Evolutionary conservation across 2,113 vertebrate species (phyloP).

Genomic region (Mirza zaza): DNA sequence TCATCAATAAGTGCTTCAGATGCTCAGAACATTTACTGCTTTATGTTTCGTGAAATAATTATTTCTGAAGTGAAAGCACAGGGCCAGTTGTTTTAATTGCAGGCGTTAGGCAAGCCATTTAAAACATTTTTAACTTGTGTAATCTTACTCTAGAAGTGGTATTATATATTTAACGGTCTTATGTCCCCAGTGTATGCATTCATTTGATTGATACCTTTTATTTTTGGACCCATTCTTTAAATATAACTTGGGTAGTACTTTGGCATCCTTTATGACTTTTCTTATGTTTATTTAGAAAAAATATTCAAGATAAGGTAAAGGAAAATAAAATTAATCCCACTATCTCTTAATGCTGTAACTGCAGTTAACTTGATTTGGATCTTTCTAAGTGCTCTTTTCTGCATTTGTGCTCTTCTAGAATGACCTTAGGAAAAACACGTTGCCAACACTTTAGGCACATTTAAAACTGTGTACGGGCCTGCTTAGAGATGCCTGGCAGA

Average conservation of each 20-base stretch:
- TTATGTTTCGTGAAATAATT: constrained; percentile 42
- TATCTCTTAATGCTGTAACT: neutral
- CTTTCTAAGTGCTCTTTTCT: neutral
- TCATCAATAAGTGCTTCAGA: neutral
- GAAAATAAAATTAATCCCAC: neutral
- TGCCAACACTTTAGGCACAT: neutral
- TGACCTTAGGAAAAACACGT: neutral
- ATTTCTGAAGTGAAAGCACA: constrained; percentile 40
- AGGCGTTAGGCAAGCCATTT: constrained; percentile 1
- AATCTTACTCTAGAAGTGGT: neutral
- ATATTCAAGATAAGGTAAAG: neutral
- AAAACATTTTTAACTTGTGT: constrained; percentile 12
- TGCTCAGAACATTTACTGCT: neutral
- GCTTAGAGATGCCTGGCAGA: neutral
- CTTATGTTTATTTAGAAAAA: constrained; percentile 19
- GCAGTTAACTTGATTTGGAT: neutral
- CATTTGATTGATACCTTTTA: neutral
- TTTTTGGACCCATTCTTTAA: neutral
- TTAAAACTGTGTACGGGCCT: neutral
- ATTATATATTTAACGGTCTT: neutral
- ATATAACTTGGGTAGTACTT: neutral
- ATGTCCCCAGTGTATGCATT: neutral
- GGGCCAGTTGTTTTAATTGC: neutral
- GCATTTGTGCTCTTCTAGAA: neutral
- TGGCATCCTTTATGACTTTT: neutral